These are phyloP conservation scores for Drosophila affinis DNA, from an alignment of 2,888 invertebrate genomes.

Conservation along the genomic window DNA sequence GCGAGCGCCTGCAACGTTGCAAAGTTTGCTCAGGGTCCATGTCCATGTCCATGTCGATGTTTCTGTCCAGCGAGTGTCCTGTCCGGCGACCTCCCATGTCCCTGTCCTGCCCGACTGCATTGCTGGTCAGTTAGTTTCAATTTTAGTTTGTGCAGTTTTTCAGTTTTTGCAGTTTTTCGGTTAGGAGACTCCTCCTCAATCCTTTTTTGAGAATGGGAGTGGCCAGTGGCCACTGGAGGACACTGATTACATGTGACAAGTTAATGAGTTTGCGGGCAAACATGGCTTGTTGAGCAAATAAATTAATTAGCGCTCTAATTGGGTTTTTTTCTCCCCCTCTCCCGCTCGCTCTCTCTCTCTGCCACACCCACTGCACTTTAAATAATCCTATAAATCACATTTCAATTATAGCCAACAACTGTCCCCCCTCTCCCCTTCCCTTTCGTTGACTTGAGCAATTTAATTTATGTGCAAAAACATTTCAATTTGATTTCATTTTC, in stretches of 20 bases:
- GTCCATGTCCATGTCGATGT: constrained; percentile 19
- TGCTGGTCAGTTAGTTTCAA: constrained; percentile 74
- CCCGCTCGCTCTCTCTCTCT: too few species aligned
- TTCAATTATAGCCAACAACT: constrained; percentile 30
- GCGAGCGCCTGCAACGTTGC: constrained; percentile 63
- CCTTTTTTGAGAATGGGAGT: constrained; percentile 7
- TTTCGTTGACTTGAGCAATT: constrained; percentile 32
- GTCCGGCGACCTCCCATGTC: constrained; percentile 37
- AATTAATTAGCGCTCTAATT: constrained; percentile 78
- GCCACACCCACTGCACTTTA: constrained; percentile 24
- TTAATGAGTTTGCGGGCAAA: constrained; percentile 79
- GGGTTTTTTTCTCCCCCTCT: constrained; percentile 46
- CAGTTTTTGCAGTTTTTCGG: constrained; percentile 40
- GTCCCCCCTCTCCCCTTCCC: neutral
- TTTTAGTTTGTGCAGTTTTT: constrained; percentile 62
- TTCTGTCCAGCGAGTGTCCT: constrained; percentile 13
- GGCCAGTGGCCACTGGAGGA: constrained; percentile 33
- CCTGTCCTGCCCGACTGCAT: neutral
- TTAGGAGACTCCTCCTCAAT: too few species aligned
- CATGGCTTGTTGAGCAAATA: constrained; percentile 78
- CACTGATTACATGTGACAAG: constrained; percentile 79
- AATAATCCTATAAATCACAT: constrained; percentile 58
- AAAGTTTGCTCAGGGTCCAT: constrained; percentile 64
- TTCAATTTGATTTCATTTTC: constrained; percentile 51
- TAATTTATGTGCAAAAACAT: constrained; percentile 41